Evolutionary conservation across 2,113 vertebrate species (phyloP).

Genomic region (Pedetes capensis): DNA sequence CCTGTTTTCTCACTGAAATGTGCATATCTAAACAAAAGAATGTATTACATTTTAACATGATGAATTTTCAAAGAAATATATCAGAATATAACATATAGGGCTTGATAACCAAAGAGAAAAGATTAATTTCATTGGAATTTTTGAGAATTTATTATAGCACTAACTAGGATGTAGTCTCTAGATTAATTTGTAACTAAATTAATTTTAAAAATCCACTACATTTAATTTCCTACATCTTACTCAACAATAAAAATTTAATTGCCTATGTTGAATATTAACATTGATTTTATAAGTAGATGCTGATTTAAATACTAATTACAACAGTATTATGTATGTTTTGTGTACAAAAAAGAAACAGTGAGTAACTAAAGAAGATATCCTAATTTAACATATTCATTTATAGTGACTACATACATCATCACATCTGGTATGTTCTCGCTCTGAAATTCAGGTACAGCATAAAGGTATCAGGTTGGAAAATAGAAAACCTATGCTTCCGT

Average conservation of each 20-base stretch:
- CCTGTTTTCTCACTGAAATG: not conserved
- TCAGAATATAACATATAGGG: not conserved
- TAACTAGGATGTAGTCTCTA: not conserved
- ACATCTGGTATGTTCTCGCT: not conserved
- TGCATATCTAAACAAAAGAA: not conserved
- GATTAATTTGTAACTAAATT: not conserved
- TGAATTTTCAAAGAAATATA: not conserved
- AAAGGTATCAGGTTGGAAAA: not conserved
- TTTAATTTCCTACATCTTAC: not conserved
- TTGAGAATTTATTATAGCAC: not conserved
- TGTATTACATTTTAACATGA: slow-evolving; percentile 26
- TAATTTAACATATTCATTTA: not conserved
- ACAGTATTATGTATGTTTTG: not conserved
- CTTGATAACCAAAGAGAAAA: not conserved
- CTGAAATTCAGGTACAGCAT: not conserved
- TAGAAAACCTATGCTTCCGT: not conserved
- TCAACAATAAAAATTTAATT: slow-evolving; percentile 12
- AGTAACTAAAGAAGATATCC: not conserved
- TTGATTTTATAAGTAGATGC: not conserved
- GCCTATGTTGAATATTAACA: not conserved
- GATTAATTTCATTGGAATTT: not conserved
- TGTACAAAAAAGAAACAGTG: not conserved
- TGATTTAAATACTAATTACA: not conserved
- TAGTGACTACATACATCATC: not conserved
- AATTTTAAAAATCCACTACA: not conserved